These are phyloP conservation scores for Lasioglossum baleicum DNA, from an alignment of 1,140 invertebrate genomes.

Conservation along the genomic window DNA sequence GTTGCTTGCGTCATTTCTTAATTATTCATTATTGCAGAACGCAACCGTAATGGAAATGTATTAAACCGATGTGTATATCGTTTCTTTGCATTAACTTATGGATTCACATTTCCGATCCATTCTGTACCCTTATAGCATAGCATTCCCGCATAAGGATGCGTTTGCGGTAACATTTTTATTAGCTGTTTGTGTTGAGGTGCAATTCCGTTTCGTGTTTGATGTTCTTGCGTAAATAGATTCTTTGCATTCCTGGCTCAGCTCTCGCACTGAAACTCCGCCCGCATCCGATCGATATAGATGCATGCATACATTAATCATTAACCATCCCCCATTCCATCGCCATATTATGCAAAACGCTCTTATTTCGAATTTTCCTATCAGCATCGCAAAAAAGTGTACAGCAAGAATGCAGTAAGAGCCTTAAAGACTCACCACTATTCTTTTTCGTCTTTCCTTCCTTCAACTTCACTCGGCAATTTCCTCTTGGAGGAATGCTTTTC, in stretches of 20 bases:
- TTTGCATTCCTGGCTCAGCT: background rate
- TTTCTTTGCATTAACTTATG: too few species aligned
- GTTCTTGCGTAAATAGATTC: constrained; percentile 23
- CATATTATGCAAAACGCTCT: background rate
- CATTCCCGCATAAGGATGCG: background rate
- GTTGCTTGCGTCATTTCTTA: too few species aligned
- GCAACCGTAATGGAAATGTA: too few species aligned
- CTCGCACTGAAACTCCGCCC: background rate
- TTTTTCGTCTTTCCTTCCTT: background rate
- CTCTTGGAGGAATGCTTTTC: background rate
- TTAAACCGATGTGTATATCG: too few species aligned
- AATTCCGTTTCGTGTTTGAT: background rate
- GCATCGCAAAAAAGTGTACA: background rate
- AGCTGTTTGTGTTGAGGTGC: background rate
- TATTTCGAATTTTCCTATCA: background rate
- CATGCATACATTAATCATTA: constrained; percentile 5
- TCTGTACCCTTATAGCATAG: too few species aligned
- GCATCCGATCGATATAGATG: constrained; percentile 2
- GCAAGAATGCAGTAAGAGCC: background rate
- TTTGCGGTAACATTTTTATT: background rate
- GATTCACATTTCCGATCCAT: too few species aligned
- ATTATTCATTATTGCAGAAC: too few species aligned
- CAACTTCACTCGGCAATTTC: background rate
- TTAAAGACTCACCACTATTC: background rate
- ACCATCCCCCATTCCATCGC: background rate